Evolutionary conservation across 2,113 vertebrate genomes (phyloP).

Genomic region (Plecotus auritus): DNA sequence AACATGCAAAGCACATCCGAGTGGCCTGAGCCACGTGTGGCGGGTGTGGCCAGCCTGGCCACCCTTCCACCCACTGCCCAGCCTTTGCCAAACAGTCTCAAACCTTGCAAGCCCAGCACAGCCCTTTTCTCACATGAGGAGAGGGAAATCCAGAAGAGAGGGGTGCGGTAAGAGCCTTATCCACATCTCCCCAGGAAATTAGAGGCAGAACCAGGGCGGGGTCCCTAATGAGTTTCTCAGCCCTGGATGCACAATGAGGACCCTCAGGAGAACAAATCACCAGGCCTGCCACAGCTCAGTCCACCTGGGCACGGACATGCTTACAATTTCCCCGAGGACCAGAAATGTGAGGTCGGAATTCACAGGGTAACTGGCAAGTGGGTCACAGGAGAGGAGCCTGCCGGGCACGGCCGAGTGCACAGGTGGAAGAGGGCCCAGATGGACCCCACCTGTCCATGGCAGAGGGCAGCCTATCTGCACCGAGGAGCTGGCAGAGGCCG

Average conservation of each 20-base stretch:
- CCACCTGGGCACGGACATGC: neutral
- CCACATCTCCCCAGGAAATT: neutral
- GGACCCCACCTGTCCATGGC: neutral
- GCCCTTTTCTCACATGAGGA: neutral
- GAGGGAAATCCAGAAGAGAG: neutral
- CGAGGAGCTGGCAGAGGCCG: neutral
- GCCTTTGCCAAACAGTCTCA: neutral
- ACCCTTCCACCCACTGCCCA: neutral
- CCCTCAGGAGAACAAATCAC: neutral
- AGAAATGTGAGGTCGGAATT: fast-evolving
- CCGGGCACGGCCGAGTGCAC: neutral
- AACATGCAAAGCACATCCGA: neutral
- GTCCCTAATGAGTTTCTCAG: neutral
- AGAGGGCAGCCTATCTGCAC: neutral
- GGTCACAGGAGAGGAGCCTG: neutral
- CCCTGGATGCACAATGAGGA: neutral
- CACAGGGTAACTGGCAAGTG: neutral
- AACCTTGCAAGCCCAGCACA: too few species aligned
- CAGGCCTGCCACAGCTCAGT: neutral
- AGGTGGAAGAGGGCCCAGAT: neutral
- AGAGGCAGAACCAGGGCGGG: neutral
- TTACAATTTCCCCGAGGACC: fast-evolving
- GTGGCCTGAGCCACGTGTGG: neutral
- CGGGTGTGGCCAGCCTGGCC: too few species aligned
- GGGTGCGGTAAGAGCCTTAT: fast-evolving